Evolutionary conservation across 2,797 vertebrate genomes (phyloP), one percentile per base, ranked within the genome.

Genomic region (Florisuga fusca): DNA sequence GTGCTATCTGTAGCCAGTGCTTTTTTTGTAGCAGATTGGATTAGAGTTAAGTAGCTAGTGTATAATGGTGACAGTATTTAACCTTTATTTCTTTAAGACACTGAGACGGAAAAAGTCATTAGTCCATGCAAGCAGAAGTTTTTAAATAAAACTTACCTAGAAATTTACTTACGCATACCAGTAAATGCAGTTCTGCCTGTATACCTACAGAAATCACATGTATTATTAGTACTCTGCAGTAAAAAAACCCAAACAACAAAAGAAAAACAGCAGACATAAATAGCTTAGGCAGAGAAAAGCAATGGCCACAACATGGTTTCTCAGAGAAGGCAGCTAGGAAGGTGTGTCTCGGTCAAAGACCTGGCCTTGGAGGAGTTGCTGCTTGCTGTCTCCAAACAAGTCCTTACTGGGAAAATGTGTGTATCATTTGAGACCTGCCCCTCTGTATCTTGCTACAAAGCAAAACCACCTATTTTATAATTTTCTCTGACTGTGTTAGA

Each of bases 351-450:
- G 1, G 9, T 43, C 63, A 55, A 27, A 68, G 82, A 29, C 36
- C 4, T 26, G 13, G 4, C 29, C 7, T 46, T 8, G 2, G 17
- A 13, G 20, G 62, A 19, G 13, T 5, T 15, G 6, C 5, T 55
- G 1, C 23, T 29, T 33, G 38, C 22, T 15, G 4, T 41, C 13
- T 13, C 14, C 15, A 45, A 13, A 7, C 22, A 58, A 46, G 7
- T 7, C 13, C 9, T 67, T 61, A 9, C 21, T n/a, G 20, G n/a
- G 27, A 90, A 46, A 46, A 22, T 2, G 0, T 27, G 4, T 12
- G 1, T 20, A 1, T 34, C 4, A 1, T 9, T 68, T 62, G 43
- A 48, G 43, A 43, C 2, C 1, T 9, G 9, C 9, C 14, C 4
- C 16, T 48, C 58, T 23, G 68, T 6, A 23, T 16, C 20, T 72